Evolutionary conservation across 2,113 vertebrate genomes (phyloP), one percentile per base, ranked within the genome.

Genomic region (Labrus mixtus): DNA sequence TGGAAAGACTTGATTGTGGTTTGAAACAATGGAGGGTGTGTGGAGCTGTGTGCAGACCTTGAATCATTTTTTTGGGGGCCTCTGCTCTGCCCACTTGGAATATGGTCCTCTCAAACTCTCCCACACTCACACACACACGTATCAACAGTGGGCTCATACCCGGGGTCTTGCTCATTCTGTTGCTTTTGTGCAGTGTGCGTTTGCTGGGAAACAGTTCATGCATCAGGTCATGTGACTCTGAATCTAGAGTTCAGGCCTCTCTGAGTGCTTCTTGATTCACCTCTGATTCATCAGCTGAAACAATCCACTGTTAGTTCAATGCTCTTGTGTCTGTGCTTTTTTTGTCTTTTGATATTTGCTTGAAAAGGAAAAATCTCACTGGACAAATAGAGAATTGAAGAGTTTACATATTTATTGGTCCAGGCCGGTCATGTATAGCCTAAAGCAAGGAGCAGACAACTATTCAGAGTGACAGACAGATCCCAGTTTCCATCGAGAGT

Each of bases 1-100:
- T 85, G 82, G 76, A 77, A 81, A 61, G 60, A 15, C 39, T 75
- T 66, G 9, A 82, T 73, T 37, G 41, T 71, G 46, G 50, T 20
- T 58, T 3, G 20, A 79, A 67, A 89, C 76, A 88, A 81, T 88
- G 69, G 43, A 83, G 69, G 76, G 75, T 82, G 68, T 82, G 77
- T 68, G 23, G 68, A 41, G 7, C 16, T 51, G 23, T 79, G 17
- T 64, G 66, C 86, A 81, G 43, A 66, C 25, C 20, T 19, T 0
- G 48, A 25, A 55, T 25, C 0, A 58, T 69, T 75, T 73, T 5
- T 4, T 33, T n/a, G n/a, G 33, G 16, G 23, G n/a, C 20, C 20
- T 48, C 36, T 60, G 66, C 22, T 15, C 36, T 60, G 66, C 22
- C 15, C 9, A 0, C 67, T 58, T 72, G 39, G 67, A 51, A 61